A percentile compares a stretch with the other conserved stretches of the same genome.
Conservation (phyloP, 2,888 invertebrate genomes). For the Limnephilus marmoratus region DNA sequence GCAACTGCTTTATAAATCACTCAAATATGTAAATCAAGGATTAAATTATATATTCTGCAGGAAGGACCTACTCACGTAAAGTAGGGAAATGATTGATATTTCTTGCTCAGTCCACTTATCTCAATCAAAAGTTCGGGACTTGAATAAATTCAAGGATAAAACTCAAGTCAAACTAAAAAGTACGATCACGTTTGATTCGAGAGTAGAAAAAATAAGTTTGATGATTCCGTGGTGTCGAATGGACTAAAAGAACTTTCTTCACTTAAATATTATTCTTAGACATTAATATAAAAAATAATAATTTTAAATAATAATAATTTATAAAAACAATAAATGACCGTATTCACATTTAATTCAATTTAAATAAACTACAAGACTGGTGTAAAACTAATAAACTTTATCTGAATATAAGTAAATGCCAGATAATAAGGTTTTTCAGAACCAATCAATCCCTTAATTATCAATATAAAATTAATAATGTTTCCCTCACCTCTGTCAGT, state of each 20-base stretch:
- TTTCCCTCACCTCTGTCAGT: too few species aligned
- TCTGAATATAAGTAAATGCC: too few species aligned
- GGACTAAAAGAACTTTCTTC: background rate
- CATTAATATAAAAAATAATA: too few species aligned
- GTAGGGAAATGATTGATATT: background rate
- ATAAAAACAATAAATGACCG: too few species aligned
- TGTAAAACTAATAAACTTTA: too few species aligned
- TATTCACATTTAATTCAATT: too few species aligned
- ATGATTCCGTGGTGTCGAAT: background rate
- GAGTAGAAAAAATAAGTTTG: background rate
- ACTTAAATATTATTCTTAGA: too few species aligned
- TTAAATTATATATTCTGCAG: background rate
- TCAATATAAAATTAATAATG: too few species aligned
- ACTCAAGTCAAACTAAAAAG: background rate
- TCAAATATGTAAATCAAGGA: background rate
- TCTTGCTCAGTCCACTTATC: background rate
- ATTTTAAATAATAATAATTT: too few species aligned
- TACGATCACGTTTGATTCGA: background rate
- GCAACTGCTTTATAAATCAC: background rate
- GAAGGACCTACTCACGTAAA: background rate
- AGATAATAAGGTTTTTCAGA: too few species aligned
- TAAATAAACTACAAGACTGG: too few species aligned
- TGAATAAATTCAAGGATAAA: background rate
- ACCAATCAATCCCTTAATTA: too few species aligned
- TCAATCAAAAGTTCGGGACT: background rate